Conservation (phyloP, 2,113 vertebrate genomes). For the Plecotus auritus region DNA sequence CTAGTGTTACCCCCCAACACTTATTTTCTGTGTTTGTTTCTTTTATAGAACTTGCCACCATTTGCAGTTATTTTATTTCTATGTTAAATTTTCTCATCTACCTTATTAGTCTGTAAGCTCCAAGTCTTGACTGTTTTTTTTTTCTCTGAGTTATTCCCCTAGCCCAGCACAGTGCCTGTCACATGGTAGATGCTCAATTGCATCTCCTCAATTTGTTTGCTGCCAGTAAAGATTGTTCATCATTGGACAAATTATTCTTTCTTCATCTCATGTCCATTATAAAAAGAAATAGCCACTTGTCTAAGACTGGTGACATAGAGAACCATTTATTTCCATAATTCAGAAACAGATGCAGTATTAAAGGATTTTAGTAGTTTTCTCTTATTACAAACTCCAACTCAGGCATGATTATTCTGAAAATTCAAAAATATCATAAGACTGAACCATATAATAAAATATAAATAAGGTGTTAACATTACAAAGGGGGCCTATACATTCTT, state of each 20-base stretch:
- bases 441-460: slow-evolving; percentile 3
- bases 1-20: not conserved
- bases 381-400: slow-evolving; percentile 3
- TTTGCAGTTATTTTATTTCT: slow-evolving; percentile 31
- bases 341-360: slow-evolving; percentile 12
- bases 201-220: not conserved
- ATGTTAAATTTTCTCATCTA: not conserved
- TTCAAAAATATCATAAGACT: not conserved
- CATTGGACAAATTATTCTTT: slow-evolving; percentile 17
- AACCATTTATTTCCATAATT: slow-evolving; percentile 31
- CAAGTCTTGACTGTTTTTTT: not conserved
- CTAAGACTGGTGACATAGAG: slow-evolving; percentile 10
- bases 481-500: not conserved
- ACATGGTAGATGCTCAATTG: not conserved
- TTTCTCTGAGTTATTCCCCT: not conserved
- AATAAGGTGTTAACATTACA: not conserved
- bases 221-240: not conserved
- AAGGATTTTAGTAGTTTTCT: slow-evolving; percentile 42
- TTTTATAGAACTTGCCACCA: not conserved
- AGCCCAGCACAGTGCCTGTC: not conserved
- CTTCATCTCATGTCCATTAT: not conserved
- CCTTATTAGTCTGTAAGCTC: not conserved
- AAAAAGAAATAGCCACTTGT: slow-evolving; percentile 29
- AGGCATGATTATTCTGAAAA: slow-evolving; percentile 28
- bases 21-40: slow-evolving; percentile 9